Percentiles rank a stretch among this genome's conserved stretches.
Evolutionary conservation across 2,888 invertebrate genomes (phyloP).

Genomic region (Sycophila texana): DNA sequence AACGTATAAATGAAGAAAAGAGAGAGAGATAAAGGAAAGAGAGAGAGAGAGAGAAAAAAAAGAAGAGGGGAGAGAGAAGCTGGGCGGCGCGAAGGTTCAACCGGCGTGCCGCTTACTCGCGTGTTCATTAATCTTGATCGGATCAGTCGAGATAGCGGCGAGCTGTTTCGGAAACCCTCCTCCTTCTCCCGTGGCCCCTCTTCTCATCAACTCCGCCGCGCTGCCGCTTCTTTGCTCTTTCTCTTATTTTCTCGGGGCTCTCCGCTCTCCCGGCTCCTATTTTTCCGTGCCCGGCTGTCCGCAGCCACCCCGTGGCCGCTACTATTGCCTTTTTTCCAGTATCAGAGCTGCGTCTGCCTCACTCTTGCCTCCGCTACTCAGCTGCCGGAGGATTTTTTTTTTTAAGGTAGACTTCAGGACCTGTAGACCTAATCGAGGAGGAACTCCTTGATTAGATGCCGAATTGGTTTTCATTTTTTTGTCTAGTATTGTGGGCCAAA

Average conservation of each 20-base stretch:
- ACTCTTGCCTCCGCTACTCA: too few species aligned
- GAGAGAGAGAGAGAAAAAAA: constrained; percentile 33
- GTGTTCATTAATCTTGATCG: constrained; percentile 78
- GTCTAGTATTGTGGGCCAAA: too few species aligned
- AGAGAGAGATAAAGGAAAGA: constrained; percentile 41
- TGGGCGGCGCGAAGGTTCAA: constrained; percentile 70
- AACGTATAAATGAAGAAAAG: constrained; percentile 8
- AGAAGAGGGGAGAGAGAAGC: constrained; percentile 53
- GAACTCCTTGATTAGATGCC: background rate
- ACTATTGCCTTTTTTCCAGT: background rate
- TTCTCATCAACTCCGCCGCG: constrained; percentile 56
- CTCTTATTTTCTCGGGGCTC: constrained; percentile 5
- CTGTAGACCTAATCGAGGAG: background rate
- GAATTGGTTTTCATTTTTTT: too few species aligned
- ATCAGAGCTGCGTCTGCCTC: background rate
- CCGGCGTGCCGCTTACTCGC: constrained; percentile 77
- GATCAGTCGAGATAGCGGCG: constrained; percentile 71
- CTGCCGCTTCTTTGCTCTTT: constrained; percentile 32
- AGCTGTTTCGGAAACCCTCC: constrained; percentile 74
- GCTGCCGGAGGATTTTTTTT: too few species aligned
- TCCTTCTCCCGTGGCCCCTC: constrained; percentile 61
- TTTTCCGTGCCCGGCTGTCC: constrained; percentile 29
- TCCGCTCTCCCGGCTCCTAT: constrained; percentile 21
- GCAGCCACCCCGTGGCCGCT: background rate
- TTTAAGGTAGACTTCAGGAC: too few species aligned